Conservation (phyloP, 2,797 vertebrate genomes). For the Sorex maritimensis region DNA sequence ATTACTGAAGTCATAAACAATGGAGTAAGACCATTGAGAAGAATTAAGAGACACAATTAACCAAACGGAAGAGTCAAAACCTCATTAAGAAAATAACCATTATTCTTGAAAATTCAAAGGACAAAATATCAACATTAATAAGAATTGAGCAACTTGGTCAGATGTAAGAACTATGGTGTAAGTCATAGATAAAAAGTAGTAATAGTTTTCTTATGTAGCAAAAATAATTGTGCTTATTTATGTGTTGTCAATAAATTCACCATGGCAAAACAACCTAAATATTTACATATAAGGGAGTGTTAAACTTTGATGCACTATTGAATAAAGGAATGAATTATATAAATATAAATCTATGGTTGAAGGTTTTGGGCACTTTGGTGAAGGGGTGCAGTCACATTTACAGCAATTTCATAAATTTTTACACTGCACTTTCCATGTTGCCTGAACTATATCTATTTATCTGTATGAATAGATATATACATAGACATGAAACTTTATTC, state of each 20-base stretch:
- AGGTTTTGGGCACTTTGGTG: no score
- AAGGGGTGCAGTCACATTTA: no score
- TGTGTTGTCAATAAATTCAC: conserved; percentile 29
- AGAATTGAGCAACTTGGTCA: conserved; percentile 6
- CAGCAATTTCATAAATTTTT: no score
- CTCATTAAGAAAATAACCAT: conserved; percentile 53
- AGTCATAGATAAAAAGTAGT: neutral
- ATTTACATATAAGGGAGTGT: neutral
- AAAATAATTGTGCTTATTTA: conserved; percentile 55
- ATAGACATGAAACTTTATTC: neutral
- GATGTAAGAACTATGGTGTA: neutral
- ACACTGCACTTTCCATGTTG: no score
- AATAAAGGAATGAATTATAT: conserved; percentile 57
- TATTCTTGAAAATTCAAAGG: conserved; percentile 21
- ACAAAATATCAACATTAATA: conserved; percentile 52
- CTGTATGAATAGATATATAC: no score
- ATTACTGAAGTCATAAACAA: neutral
- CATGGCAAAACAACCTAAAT: conserved; percentile 30
- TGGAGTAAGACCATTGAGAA: conserved; percentile 26
- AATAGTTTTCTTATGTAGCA: conserved; percentile 27
- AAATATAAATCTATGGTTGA: conserved; percentile 2
- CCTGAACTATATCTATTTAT: no score
- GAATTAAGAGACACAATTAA: conserved; percentile 39
- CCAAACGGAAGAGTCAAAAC: conserved; percentile 49
- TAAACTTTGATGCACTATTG: neutral